Percentiles rank a stretch among this genome's conserved stretches.
phyloP scores from a whole-genome alignment of 2,797 vertebrate species.

The Acestrorhynchus altus region DNA sequence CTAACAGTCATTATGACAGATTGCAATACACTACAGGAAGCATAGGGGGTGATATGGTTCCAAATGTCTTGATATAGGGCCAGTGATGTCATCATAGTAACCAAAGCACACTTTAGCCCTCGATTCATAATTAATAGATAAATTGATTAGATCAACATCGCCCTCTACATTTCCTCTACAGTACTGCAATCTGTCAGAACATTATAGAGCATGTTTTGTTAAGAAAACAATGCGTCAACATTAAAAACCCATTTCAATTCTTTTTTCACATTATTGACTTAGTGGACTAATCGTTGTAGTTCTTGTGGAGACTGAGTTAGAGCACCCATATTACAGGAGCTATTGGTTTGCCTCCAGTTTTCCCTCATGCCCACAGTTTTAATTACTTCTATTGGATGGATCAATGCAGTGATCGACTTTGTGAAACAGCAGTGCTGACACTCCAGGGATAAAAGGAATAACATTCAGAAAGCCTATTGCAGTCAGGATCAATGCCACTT shows the following conservation, averaged over 20 bases:
- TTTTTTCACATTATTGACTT: background rate
- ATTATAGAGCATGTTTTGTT: background rate
- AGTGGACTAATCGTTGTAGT: background rate
- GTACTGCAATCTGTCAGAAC: background rate
- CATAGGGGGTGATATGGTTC: background rate
- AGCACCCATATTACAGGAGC: slow-evolving; percentile 35
- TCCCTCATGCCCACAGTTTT: slow-evolving; percentile 29
- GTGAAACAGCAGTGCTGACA: slow-evolving; percentile 33
- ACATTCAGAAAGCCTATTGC: slow-evolving; percentile 29
- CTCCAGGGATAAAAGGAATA: slow-evolving; percentile 18
- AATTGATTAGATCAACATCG: background rate
- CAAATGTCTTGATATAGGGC: too few relatives aligned
- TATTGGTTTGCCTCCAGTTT: slow-evolving; percentile 32
- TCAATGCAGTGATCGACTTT: slow-evolving; percentile 46
- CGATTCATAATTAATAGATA: background rate
- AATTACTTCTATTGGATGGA: slow-evolving; percentile 47
- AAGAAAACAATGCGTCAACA: background rate
- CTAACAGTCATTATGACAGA: too few relatives aligned
- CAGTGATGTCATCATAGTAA: too few relatives aligned
- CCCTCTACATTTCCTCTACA: background rate
- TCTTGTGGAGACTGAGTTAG: background rate
- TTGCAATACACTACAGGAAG: background rate
- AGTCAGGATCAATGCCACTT: slow-evolving; percentile 33
- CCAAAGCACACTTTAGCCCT: too few relatives aligned
- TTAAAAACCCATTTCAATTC: background rate